Base-by-base conservation (phyloP, 1,140 invertebrate species). In the Condylostylus longicornis region DNA sequence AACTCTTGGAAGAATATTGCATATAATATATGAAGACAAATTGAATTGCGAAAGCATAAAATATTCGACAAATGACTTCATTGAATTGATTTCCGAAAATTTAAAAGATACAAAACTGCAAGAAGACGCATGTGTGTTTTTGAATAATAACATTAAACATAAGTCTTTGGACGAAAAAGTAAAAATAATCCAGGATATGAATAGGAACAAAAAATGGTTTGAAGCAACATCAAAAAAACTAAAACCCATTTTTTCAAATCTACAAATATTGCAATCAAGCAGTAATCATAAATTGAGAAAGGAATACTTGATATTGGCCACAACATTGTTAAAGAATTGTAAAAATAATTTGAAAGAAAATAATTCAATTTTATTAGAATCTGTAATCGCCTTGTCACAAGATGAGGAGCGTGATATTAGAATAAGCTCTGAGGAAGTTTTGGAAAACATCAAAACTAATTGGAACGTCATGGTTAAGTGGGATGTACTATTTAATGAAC, bases 301-400 rank as follows among this genome's bases (percentile, higher is more conserved):
- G 18, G 37, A 42, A 30, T 54, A 55, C 32, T 47, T 50, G 0
- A 47, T 48, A 14, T 45, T 60, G 43, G 51, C 53, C 31, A 56
- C 51, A 8, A 33, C 46, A 3, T 30, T 60, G 12, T 33, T 59
- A 0, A 38, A 36, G 10, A 41, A 43, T 12, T 60, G 57, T 38
- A 43, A 43, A 0, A 38, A 55, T 22, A 53, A 50, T 39, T 33
- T 58, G 5, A 42, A 42, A 2, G 27, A 42, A 1, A 55, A 55
- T 19, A 57, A 55, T 32, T n/a, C 52, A 2, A 40, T 42, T n/a
- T 20, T 58, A 10, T 40, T 60, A 1, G 57, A 59, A 33, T 53
- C 43, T 33, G 45, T 58, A 7, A 15, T 59, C 39, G 49, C 57
- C 1, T 29, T 58, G 20, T 51, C 57, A 4, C 41, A 51, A 35